Evolutionary conservation across 2,888 invertebrate species (phyloP).

Genomic region (Polydrusus tereticollis): DNA sequence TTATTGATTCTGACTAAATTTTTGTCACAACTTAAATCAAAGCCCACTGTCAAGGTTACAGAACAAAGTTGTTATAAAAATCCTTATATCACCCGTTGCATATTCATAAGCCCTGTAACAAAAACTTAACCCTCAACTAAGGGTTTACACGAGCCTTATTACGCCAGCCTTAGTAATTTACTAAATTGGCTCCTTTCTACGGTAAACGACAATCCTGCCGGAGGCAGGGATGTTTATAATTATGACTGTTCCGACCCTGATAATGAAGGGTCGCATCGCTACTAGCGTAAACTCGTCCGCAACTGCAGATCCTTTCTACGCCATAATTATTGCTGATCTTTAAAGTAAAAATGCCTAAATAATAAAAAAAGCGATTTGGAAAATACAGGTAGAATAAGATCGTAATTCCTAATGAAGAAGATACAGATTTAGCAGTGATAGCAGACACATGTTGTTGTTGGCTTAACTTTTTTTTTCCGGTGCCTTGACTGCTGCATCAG

Average conservation of each 20-base stretch:
- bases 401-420: too few relatives aligned
- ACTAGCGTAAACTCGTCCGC: not conserved
- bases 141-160: constrained; percentile 8
- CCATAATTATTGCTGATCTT: not conserved
- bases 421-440: too few relatives aligned
- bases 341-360: not conserved
- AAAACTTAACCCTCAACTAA: constrained; percentile 22
- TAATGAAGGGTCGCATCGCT: constrained; percentile 7
- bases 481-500: too few relatives aligned
- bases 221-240: constrained; percentile 28
- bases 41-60: not conserved
- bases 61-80: not conserved
- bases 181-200: constrained; percentile 13
- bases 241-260: constrained; percentile 14
- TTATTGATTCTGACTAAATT: too few relatives aligned
- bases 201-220: constrained; percentile 12
- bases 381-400: too few relatives aligned
- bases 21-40: not conserved
- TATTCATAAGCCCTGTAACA: constrained; percentile 1
- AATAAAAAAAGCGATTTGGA: not conserved
- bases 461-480: too few relatives aligned
- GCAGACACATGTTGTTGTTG: too few relatives aligned
- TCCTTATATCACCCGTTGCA: not conserved
- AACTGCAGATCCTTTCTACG: not conserved
- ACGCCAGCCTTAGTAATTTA: constrained; percentile 15